A percentile compares a stretch with the other conserved stretches of the same genome.
Evolutionary conservation across 64 coral and sea anemone species (phyloP).

Genomic region (Porites lutea): DNA sequence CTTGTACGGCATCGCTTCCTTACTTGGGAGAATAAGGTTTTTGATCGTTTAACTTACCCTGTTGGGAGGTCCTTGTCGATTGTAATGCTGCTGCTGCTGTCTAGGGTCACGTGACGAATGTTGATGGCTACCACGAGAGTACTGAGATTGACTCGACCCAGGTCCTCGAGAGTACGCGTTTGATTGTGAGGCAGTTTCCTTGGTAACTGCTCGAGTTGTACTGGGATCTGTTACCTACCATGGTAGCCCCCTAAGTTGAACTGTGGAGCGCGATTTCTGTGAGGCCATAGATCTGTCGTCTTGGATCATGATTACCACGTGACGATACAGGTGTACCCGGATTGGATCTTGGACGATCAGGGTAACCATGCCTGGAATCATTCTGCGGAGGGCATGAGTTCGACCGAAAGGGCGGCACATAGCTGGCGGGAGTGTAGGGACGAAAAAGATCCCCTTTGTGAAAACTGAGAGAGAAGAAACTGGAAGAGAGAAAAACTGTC

Average conservation of each 20-base stretch:
- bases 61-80: conserved; percentile 1
- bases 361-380: conserved; percentile 18
- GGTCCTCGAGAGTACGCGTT: conserved; percentile 24
- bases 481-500: too few relatives aligned
- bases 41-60: conserved; percentile 42
- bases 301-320: conserved; percentile 46
- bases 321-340: conserved; percentile 61
- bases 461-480: conserved; percentile 6
- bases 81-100: conserved; percentile 22
- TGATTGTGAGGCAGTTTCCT: conserved; percentile 14
- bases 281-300: not conserved
- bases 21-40: too few relatives aligned
- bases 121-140: not conserved
- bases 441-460: conserved; percentile 35
- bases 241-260: conserved; percentile 42
- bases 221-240: conserved; percentile 12
- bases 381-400: conserved; percentile 19
- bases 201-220: not conserved
- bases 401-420: conserved; percentile 21
- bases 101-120: conserved; percentile 20
- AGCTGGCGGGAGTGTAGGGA: not conserved
- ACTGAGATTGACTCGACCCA: conserved; percentile 54
- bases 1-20: too few relatives aligned
- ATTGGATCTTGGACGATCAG: conserved; percentile 36
- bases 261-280: conserved; percentile 14